Evolutionary conservation across 1,140 invertebrate species (phyloP).

Genomic region (Philotrypesis tridentata): DNA sequence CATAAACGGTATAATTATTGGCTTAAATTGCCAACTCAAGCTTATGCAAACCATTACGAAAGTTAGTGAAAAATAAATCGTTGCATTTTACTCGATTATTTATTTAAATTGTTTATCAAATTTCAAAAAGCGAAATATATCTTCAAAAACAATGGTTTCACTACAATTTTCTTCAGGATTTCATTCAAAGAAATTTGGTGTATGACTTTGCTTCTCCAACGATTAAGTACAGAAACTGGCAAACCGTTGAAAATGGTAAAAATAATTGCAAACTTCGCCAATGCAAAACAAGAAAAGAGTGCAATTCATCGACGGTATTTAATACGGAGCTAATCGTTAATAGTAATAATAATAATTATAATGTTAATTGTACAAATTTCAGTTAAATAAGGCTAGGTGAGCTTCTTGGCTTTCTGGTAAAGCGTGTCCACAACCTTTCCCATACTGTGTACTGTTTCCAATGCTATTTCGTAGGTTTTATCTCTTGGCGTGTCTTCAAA

Average conservation of each 20-base stretch:
- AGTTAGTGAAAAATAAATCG: conserved; percentile 10
- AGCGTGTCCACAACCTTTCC: conserved; percentile 99
- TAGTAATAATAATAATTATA: conserved; percentile 65
- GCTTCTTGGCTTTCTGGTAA: conserved; percentile 98
- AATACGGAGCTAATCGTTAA: conserved; percentile 55
- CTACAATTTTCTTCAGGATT: conserved; percentile 39
- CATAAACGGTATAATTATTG: not conserved
- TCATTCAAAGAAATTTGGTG: conserved; percentile 30
- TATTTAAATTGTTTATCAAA: conserved; percentile 50
- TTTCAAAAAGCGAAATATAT: conserved; percentile 38
- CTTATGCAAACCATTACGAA: not conserved
- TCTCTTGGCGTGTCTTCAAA: conserved; percentile 96
- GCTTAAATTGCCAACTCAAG: not conserved
- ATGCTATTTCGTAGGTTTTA: conserved; percentile 96
- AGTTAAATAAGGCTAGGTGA: conserved; percentile 84
- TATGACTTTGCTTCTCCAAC: conserved; percentile 40
- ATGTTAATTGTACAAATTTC: conserved; percentile 63
- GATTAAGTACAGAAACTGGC: conserved; percentile 48
- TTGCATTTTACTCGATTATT: conserved; percentile 40
- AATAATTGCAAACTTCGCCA: conserved; percentile 45
- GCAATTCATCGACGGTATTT: conserved; percentile 47
- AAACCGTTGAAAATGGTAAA: conserved; percentile 50
- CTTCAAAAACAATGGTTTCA: conserved; percentile 38
- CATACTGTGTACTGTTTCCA: conserved; percentile 98
- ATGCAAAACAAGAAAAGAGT: conserved; percentile 45